Conservation (phyloP, 2,888 invertebrate genomes). For the Asteroscopus sphinx region DNA sequence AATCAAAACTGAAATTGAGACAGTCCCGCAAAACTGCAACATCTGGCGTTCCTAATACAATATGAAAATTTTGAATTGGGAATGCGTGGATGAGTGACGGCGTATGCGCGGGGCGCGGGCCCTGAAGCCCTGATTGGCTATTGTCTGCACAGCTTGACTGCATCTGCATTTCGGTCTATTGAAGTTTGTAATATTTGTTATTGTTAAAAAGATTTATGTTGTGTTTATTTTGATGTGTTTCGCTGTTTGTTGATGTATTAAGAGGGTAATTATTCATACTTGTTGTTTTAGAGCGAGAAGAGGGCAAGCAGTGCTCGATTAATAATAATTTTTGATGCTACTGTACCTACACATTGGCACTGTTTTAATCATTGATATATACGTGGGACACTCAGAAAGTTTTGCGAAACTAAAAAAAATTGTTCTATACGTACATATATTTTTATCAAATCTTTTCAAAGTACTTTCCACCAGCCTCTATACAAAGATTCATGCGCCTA, state of each 20-base stretch:
- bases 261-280: constrained; percentile 9
- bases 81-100: constrained; percentile 75
- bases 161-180: constrained; percentile 65
- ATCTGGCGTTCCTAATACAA: constrained; percentile 52
- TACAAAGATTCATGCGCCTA: too few species aligned
- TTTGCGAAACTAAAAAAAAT: too few species aligned
- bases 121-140: constrained; percentile 82
- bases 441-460: too few species aligned
- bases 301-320: background rate
- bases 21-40: constrained; percentile 36
- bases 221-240: constrained; percentile 39
- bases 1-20: constrained; percentile 7
- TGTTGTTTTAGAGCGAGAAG: background rate
- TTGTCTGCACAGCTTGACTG: constrained; percentile 79
- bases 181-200: constrained; percentile 39
- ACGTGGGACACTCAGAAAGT: too few species aligned
- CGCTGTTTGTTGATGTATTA: constrained; percentile 15
- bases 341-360: too few species aligned
- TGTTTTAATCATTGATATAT: too few species aligned
- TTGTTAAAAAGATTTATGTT: constrained; percentile 44
- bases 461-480: too few species aligned
- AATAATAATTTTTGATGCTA: too few species aligned
- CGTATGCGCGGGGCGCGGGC: constrained; percentile 66
- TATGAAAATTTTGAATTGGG: constrained; percentile 63
- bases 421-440: too few species aligned